Percentiles rank a stretch among this genome's conserved stretches.
phyloP scores from a whole-genome alignment of 2,888 invertebrate species.

The Cheilosia soror region DNA sequence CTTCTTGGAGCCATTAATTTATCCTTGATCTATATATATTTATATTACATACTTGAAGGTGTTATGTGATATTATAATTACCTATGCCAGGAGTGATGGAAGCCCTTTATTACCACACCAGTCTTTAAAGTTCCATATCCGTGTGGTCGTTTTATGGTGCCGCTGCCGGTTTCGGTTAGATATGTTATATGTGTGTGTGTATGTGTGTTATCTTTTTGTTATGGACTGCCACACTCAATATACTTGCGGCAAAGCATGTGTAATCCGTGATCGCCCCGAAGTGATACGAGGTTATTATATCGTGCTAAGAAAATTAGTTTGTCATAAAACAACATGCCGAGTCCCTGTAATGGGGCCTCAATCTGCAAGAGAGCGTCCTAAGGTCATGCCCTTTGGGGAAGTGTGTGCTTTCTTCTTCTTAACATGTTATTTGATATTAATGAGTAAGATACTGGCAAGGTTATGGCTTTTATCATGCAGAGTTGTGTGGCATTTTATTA shows the following conservation, averaged over 20 bases:
- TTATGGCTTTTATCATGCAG: constrained; percentile 36
- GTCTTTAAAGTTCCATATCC: constrained; percentile 35
- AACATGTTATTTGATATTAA: constrained; percentile 69
- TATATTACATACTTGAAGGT: constrained; percentile 20
- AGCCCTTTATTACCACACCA: constrained; percentile 26
- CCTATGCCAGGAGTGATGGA: background rate
- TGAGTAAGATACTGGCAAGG: constrained; percentile 57
- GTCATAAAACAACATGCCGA: constrained; percentile 61
- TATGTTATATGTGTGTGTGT: no score
- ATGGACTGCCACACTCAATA: constrained; percentile 20
- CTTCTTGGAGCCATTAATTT: constrained; percentile 22
- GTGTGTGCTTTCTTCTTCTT: constrained; percentile 59
- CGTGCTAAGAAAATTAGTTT: constrained; percentile 67
- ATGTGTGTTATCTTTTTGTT: constrained; percentile 13
- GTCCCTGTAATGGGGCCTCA: constrained; percentile 57
- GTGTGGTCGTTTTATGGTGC: background rate
- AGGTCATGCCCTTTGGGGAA: constrained; percentile 31
- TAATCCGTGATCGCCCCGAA: constrained; percentile 50
- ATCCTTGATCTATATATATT: constrained; percentile 11
- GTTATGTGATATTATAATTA: constrained; percentile 55
- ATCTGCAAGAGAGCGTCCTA: constrained; percentile 42
- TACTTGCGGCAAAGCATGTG: constrained; percentile 14
- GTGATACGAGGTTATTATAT: constrained; percentile 49
- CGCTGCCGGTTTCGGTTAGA: background rate
- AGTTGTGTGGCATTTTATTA: constrained; percentile 19